Evolutionary conservation across 2,797 vertebrate species (phyloP), one percentile per base, ranked within the genome.

Genomic region (Salmo trutta): DNA sequence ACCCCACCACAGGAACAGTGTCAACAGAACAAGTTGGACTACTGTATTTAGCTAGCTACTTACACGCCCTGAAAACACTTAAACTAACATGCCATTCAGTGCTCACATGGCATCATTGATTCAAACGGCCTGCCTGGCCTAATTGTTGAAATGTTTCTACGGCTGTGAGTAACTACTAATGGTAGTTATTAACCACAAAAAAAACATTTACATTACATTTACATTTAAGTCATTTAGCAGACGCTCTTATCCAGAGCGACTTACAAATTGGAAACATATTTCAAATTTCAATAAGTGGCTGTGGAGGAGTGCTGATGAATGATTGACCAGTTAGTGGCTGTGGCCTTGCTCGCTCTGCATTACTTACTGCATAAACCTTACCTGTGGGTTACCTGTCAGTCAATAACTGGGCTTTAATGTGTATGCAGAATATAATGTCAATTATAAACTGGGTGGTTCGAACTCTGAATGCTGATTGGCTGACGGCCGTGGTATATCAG

Each of bases 121-220:
- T 52, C 71, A 21, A 12, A 51, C 1, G 27, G 17, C 24, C 21
- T 29, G 51, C 27, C 21, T 72, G 51, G 53, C 71, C 71, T 17
- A 8, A 53, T 52, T 19, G 51, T 17, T 71, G 12, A 53, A 53
- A 72, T 10, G 21, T 16, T 31, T 31, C 47, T 29, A 29, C 15
- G 10, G 71, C 71, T 17, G 8, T 14, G 14, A 54, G 51, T 17
- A 17, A 27, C 71, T 54, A 54, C 71, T 31, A 54, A 54, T 72
- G 51, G 51, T 56, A 17, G 51, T 56, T 72, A 31, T 72, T 72
- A 72, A 72, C 71, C 51, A 29, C 15, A 51, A 29, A 72, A 52
- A 24, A 24, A 24, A 24, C 47, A 71, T 71, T n/a, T n/a, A n/a
- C n/a, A n/a, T n/a, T n/a, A n/a, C n/a, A n/a, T n/a, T n/a, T n/a